Evolutionary conservation across 2,797 vertebrate species (phyloP), one percentile per base, ranked within the genome.

Genomic region (Taenioides sp.): DNA sequence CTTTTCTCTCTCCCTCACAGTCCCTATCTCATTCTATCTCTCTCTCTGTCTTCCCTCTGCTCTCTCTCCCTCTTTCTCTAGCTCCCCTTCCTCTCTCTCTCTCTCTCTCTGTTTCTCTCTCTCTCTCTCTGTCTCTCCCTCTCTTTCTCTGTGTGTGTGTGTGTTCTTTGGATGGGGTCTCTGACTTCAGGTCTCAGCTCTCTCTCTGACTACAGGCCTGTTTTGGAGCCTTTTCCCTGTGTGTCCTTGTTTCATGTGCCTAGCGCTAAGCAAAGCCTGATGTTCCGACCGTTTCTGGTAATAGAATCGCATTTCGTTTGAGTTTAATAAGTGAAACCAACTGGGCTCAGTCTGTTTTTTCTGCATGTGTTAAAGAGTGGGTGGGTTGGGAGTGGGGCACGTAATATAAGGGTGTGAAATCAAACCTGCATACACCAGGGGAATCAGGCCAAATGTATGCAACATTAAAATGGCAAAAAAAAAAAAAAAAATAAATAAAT

Each of bases 291-390:
- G 88, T 86, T 82, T 81, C 88, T 91, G 86, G 87, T 90, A 92
- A 91, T 84, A 88, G 78, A 90, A 91, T 89, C 87, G 80, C 84
- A 89, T 83, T 90, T 87, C 78, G 86, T 91, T 90, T 86, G 74
- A 79, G 82, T 87, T 62, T 89, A 91, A 90, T 92, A 90, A 92
- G 75, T 83, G 81, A 88, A 91, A 91, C 85, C 90, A 90, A 91
- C 84, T 89, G 87, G 71, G 65, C 40, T 67, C 69, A 27, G 68
- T 67, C 67, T 69, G 65, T 76, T 78, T 70, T 79, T 60, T 28
- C 22, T 75, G 25, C 69, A 61, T 80, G 67, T 73, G 71, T 52
- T 64, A 22, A 67, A 55, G 47, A 54, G 68, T 61, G 73, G 62
- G 75, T 66, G 79, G 73, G 76, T 71, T 59, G 12, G 70, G 65